Percentiles rank a stretch among this genome's conserved stretches.
Evolutionary conservation across 1,140 invertebrate species (phyloP).

Genomic region (Holotrichia oblita): DNA sequence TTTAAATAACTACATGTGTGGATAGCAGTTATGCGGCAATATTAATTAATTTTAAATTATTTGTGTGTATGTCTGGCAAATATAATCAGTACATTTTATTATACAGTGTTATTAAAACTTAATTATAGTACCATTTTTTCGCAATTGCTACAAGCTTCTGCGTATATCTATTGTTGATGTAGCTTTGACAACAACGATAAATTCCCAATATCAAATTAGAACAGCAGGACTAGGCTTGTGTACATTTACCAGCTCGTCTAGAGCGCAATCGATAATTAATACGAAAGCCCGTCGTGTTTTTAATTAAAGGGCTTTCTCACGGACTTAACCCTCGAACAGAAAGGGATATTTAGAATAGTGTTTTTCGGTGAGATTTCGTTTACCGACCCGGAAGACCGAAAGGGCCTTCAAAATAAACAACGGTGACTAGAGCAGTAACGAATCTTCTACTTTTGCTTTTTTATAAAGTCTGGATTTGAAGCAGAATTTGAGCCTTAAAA

Average conservation of each 20-base stretch:
- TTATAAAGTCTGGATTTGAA: neutral
- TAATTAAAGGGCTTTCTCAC: neutral
- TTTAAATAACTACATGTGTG: too few relatives aligned
- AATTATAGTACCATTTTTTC: neutral
- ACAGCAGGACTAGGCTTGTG: neutral
- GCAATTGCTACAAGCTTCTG: neutral
- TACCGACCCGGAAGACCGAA: neutral
- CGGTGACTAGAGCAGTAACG: neutral
- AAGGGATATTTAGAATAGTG: neutral
- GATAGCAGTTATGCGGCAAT: too few relatives aligned
- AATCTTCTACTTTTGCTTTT: neutral
- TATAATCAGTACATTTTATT: neutral
- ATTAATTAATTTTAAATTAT: too few relatives aligned
- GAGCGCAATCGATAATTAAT: conserved; percentile 25
- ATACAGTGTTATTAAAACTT: neutral
- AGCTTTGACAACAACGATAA: too few relatives aligned
- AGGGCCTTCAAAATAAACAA: neutral
- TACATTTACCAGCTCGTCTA: neutral
- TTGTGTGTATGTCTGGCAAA: neutral
- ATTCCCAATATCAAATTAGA: neutral
- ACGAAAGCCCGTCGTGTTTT: neutral
- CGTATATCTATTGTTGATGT: neutral
- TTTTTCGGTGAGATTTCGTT: neutral
- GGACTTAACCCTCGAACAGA: neutral
- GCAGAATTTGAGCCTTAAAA: neutral